Base-by-base conservation (phyloP, 2,113 vertebrate genomes). In the Butorides virescens region DNA sequence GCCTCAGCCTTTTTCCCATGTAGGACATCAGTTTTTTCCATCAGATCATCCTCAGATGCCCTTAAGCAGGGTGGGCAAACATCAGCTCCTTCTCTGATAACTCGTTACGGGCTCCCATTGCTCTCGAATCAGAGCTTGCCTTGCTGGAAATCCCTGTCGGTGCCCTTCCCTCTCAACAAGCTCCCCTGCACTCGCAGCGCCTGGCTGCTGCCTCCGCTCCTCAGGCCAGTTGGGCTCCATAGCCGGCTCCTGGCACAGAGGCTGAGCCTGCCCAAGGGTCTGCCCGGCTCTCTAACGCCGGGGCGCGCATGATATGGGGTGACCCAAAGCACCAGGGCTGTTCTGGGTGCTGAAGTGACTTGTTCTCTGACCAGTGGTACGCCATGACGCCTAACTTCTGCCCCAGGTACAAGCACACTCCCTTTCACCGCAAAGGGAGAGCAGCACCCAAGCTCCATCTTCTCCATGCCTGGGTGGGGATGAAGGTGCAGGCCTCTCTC, bases 261-360 rank as follows among this genome's bases (percentile, higher is more conserved):
- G 15, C n/a, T 58, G 30, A 91, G 56, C 21, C 50, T 70, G 46
- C 36, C 23, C 10, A 0, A 47, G 47, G 39, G 10, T n/a, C 61
- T 77, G 46, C 23, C 27, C 0, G 0, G 17, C 58, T 67, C 66
- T 72, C 47, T n/a, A 15, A 46, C 3, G 0, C 23, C 34, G 42
- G n/a, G 27, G 15, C 2, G 2, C 1, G 0, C 29, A n/a, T 17
- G 11, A 46, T 16, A 42, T 4, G 20, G 46, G 49, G 37, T 29
- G n/a, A 76, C 58, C 14, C 39, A 92, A 62, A n/a, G 65, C 53
- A 68, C 19, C 50, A 13, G 7, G n/a, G 58, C 47, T 86, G 72
- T 36, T 78, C 49, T 72, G 53, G 46, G 19, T 44, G 23, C 58
- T 65, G 39, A 58, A 78, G 37, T 59, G n/a, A 36, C 44, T 46